phyloP scores from a whole-genome alignment of 2,888 invertebrate genomes.

The Apotomis turbidana region DNA sequence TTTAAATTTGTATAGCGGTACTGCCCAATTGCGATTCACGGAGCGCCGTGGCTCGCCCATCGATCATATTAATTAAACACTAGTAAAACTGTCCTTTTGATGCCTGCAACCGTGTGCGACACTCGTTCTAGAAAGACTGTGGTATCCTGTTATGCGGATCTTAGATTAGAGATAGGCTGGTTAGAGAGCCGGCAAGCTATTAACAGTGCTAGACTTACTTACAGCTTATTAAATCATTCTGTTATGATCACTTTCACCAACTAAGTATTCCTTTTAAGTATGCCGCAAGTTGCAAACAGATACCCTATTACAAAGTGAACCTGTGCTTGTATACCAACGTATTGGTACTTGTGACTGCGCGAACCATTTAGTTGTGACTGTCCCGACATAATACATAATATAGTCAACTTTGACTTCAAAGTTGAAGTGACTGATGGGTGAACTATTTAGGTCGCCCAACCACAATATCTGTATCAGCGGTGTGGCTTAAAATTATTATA shows the following conservation, averaged over 20 bases:
- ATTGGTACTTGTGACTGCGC: too few species aligned
- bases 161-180: slow-evolving; percentile 33
- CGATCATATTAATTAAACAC: slow-evolving; percentile 73
- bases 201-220: background rate
- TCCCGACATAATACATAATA: too few species aligned
- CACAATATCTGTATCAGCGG: too few species aligned
- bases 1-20: slow-evolving; percentile 81
- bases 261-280: background rate
- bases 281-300: slow-evolving; percentile 4
- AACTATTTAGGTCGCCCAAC: too few species aligned
- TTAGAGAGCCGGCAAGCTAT: slow-evolving; percentile 5
- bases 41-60: slow-evolving; percentile 60
- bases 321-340: too few species aligned
- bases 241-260: background rate
- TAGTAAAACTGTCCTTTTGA: slow-evolving; percentile 46
- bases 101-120: slow-evolving; percentile 45
- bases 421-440: too few species aligned
- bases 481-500: too few species aligned
- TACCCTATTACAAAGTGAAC: background rate
- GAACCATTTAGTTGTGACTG: too few species aligned
- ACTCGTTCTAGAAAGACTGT: slow-evolving; percentile 49
- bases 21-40: slow-evolving; percentile 73
- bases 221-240: slow-evolving; percentile 3
- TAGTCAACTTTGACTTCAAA: too few species aligned
- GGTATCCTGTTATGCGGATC: slow-evolving; percentile 44